Evolutionary conservation across 2,113 vertebrate species (phyloP).

Genomic region (Caretta caretta): DNA sequence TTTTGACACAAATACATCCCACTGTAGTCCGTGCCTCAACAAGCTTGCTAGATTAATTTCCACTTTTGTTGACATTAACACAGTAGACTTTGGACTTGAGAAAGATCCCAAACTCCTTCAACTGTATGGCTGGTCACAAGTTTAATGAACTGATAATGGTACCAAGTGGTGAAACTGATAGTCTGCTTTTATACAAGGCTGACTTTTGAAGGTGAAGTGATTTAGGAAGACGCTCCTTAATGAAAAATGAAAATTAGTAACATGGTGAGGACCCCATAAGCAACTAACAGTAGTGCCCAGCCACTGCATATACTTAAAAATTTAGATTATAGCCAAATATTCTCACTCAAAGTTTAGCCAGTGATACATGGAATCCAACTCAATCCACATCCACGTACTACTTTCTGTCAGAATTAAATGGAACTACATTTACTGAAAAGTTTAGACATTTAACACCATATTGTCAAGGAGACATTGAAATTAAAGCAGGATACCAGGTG

Average conservation of each 20-base stretch:
- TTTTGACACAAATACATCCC: not conserved
- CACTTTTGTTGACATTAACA: slow-evolving; percentile 39
- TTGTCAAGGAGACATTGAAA: not conserved
- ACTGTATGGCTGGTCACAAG: slow-evolving; percentile 41
- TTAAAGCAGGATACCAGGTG: not conserved
- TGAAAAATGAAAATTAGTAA: not conserved
- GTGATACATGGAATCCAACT: not conserved
- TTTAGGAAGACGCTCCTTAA: not conserved
- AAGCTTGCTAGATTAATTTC: slow-evolving; percentile 34
- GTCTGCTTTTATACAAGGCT: not conserved
- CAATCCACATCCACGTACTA: not conserved
- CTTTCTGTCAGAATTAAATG: not conserved
- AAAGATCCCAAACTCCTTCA: slow-evolving; percentile 49
- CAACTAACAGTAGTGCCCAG: not conserved
- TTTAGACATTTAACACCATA: not conserved
- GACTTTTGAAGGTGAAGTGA: not conserved
- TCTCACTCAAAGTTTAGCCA: not conserved
- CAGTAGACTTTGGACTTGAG: slow-evolving; percentile 60
- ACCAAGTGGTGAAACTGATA: not conserved
- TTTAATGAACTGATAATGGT: not conserved
- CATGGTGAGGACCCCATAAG: not conserved
- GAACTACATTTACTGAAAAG: not conserved
- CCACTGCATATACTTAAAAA: not conserved
- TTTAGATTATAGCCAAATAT: not conserved
- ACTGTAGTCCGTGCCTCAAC: not conserved